These are phyloP conservation scores for Embiotoca jacksoni DNA, from an alignment of 2,113 vertebrate genomes.

Conservation along the genomic window DNA sequence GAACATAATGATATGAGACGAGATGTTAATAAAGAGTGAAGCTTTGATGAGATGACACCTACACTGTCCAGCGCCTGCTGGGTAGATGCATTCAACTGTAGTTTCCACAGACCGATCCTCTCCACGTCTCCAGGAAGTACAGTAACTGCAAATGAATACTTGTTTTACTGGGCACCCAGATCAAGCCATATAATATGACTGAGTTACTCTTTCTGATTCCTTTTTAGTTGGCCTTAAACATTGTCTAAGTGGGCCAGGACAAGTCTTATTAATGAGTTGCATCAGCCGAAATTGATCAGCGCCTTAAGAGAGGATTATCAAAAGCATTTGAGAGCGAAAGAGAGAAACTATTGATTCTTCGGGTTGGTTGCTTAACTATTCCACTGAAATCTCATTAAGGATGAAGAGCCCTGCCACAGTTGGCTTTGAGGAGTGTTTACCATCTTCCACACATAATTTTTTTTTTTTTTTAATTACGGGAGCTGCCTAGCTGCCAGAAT, in stretches of 20 bases:
- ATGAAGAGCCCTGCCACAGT: conserved; percentile 73
- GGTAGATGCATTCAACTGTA: conserved; percentile 25
- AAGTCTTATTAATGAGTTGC: conserved; percentile 79
- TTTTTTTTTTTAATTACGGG: conserved; percentile 68
- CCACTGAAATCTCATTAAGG: conserved; percentile 82
- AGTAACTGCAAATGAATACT: conserved; percentile 30
- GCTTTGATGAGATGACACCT: conserved; percentile 61
- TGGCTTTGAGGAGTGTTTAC: conserved; percentile 77
- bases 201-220: conserved; percentile 53
- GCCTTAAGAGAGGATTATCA: conserved; percentile 81
- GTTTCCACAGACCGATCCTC: conserved; percentile 1
- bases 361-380: conserved; percentile 75
- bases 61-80: conserved; percentile 35
- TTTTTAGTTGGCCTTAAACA: conserved; percentile 57
- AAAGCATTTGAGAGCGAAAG: conserved; percentile 77
- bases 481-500: conserved; percentile 72
- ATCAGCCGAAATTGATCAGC: conserved; percentile 78
- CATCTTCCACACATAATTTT: conserved; percentile 74
- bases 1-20: conserved; percentile 47
- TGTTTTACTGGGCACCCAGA: conserved; percentile 11
- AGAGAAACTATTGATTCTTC: conserved; percentile 76
- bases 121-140: conserved; percentile 5
- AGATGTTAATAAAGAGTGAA: conserved; percentile 71
- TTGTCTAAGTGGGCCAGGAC: conserved; percentile 54
- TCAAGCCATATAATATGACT: conserved; percentile 30